Evolutionary conservation across 2,888 invertebrate genomes (phyloP).

Genomic region (Epirrhoe tristata): DNA sequence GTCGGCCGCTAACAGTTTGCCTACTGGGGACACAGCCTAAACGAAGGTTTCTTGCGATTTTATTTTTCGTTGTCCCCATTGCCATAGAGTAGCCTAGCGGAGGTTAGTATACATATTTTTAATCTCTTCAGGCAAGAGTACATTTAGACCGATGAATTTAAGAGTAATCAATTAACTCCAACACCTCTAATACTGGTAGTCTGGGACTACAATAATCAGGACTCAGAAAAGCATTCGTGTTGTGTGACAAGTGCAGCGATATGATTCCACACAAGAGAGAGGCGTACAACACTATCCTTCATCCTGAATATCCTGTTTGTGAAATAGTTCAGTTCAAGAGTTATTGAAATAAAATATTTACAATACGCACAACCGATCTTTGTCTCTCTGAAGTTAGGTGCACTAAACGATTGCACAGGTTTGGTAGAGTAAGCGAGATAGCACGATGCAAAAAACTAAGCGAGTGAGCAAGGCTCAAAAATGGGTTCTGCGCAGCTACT

Average conservation of each 20-base stretch:
- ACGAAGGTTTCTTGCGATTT: not conserved
- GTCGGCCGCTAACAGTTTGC: too few species aligned
- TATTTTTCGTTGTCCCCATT: not conserved
- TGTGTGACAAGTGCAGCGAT: not conserved
- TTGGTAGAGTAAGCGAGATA: too few species aligned
- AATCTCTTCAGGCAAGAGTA: conserved; percentile 1
- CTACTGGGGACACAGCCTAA: too few species aligned
- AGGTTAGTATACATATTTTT: not conserved
- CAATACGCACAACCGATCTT: too few species aligned
- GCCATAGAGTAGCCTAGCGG: not conserved
- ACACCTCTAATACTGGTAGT: not conserved
- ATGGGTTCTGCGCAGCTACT: too few species aligned
- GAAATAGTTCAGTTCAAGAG: not conserved
- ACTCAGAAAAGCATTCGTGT: not conserved
- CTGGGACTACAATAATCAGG: not conserved
- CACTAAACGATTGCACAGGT: too few species aligned
- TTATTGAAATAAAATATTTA: not conserved
- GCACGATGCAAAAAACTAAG: too few species aligned
- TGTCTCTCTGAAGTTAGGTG: too few species aligned
- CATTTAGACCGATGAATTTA: not conserved
- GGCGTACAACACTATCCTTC: not conserved
- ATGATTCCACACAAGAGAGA: not conserved
- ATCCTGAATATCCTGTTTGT: not conserved
- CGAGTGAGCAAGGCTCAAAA: too few species aligned
- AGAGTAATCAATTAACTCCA: not conserved